These are phyloP conservation scores for Lobophora halterata DNA, from an alignment of 2,888 invertebrate species.

Conservation along the genomic window DNA sequence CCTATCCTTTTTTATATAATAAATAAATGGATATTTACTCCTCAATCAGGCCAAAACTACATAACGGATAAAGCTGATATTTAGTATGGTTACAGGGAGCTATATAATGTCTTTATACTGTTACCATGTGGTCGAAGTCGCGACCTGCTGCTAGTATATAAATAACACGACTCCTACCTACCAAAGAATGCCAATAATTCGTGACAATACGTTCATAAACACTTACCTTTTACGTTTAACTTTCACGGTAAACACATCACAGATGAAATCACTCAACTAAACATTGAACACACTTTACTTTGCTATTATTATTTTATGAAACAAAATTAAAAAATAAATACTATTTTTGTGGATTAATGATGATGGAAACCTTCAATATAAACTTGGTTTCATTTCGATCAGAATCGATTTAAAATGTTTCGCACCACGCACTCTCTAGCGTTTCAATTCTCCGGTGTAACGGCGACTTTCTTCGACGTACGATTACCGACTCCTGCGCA, in stretches of 20 bases:
- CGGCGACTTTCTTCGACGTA: slow-evolving; percentile 59
- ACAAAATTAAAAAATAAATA: no score
- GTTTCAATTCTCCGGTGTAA: slow-evolving; percentile 32
- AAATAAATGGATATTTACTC: no score
- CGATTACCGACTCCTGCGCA: slow-evolving; percentile 52
- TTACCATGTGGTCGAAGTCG: no score
- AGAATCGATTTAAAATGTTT: slow-evolving; percentile 21
- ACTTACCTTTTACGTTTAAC: slow-evolving; percentile 38
- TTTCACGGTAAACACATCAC: slow-evolving; percentile 41
- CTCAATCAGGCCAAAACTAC: no score
- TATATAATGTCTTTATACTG: no score
- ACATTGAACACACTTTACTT: slow-evolving; percentile 23
- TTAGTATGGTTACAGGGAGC: no score
- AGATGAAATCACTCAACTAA: slow-evolving; percentile 27
- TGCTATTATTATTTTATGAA: no score
- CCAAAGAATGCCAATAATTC: no score
- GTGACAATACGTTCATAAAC: slow-evolving; percentile 8
- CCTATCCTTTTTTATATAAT: no score
- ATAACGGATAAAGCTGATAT: no score
- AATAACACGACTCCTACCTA: no score
- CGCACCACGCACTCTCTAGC: slow-evolving; percentile 17
- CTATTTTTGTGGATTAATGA: neutral
- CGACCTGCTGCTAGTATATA: no score
- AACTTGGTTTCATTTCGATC: slow-evolving; percentile 5
- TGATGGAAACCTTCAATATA: slow-evolving; percentile 7